Evolutionary conservation across 35 echinoderm and acorn worm genomes (phyloP).

Genomic region (Chiridota heheva): DNA sequence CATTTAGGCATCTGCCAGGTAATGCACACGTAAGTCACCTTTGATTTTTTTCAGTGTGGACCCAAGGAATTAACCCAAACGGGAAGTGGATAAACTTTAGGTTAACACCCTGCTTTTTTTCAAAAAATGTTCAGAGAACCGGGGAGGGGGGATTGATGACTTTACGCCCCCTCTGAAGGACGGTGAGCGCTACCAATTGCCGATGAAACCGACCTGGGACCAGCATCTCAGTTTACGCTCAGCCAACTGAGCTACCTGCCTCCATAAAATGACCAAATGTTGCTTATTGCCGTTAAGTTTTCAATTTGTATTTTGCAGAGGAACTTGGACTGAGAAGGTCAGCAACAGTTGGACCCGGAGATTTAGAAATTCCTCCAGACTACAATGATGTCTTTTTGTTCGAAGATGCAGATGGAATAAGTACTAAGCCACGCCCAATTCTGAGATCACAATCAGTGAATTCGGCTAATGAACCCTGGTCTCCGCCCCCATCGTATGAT

Average conservation of each 20-base stretch:
- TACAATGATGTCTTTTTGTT: constrained; percentile 49
- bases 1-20: too few species aligned
- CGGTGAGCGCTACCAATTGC: not conserved
- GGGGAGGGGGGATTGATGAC: not conserved
- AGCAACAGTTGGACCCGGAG: constrained; percentile 3
- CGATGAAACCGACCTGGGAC: not conserved
- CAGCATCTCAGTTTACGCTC: not conserved
- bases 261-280: not conserved
- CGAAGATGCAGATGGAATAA: not conserved
- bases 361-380: constrained; percentile 58
- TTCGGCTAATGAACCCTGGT: constrained; percentile 40
- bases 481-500: constrained; percentile 55
- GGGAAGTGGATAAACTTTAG: too few species aligned
- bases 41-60: too few species aligned
- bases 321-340: constrained; percentile 49
- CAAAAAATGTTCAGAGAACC: not conserved
- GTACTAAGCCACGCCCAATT: not conserved
- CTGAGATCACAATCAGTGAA: not conserved
- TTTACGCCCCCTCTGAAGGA: not conserved
- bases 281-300: not conserved
- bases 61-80: too few species aligned
- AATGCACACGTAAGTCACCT: not conserved
- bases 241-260: not conserved
- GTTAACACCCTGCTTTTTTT: too few species aligned
- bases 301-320: not conserved